phyloP scores from a whole-genome alignment of 2,113 vertebrate genomes.

The Alaudala cheleensis region DNA sequence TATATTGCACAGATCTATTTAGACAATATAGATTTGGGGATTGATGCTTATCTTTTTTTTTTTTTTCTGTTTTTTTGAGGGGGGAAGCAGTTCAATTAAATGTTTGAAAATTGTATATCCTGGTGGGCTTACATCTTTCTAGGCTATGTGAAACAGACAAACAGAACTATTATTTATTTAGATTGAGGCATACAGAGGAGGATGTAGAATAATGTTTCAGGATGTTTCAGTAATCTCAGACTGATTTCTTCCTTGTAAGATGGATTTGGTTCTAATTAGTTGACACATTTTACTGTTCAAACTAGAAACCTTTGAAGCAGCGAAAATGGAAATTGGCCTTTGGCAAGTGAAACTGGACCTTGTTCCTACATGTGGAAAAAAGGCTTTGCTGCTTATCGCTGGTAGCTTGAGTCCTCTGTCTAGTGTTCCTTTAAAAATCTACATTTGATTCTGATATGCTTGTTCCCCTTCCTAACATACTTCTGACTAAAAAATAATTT shows the following conservation, averaged over 20 bases:
- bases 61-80: fast-evolving
- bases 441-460: neutral
- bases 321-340: neutral
- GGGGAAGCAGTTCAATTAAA: neutral
- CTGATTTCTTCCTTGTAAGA: neutral
- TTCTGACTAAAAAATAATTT: neutral
- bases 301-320: neutral
- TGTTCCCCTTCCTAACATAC: neutral
- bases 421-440: neutral
- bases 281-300: neutral
- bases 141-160: neutral
- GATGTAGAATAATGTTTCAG: neutral
- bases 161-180: neutral
- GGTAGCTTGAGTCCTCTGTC: neutral
- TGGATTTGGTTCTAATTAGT: neutral
- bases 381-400: neutral
- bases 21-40: neutral
- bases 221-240: neutral
- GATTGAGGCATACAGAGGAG: neutral
- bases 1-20: neutral
- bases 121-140: neutral
- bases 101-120: neutral
- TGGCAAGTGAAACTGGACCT: neutral
- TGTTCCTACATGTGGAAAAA: neutral
- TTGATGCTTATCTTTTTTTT: neutral